Base-by-base conservation (phyloP, 2,888 invertebrate genomes). In the Dinocampus coccinellae region DNA sequence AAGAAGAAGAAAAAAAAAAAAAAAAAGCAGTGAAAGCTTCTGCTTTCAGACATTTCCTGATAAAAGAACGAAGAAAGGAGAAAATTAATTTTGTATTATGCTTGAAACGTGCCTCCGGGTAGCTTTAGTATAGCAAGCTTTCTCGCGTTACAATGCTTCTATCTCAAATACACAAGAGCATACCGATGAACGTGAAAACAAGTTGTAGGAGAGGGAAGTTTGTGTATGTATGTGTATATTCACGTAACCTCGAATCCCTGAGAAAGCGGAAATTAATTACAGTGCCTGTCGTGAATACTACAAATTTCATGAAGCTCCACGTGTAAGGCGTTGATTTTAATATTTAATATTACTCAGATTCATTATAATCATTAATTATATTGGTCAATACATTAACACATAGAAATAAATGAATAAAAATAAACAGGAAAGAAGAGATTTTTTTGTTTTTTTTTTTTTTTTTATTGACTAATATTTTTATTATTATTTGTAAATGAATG, bases 51-150 rank as follows among this genome's bases (percentile, higher is more conserved):
- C 58, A 75, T 73, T 76, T 76, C 74, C 69, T 74, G 77, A 78
- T 78, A 77, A 77, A 78, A 78, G 78, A 77, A 78, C 69, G 75
- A 74, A 75, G 76, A 77, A 75, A 77, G 66, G 72, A 77, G 77
- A 76, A 78, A 78, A 78, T 78, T 78, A 78, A 78, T 78, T 78
- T 78, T 78, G 77, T 75, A 78, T 78, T 78, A 78, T 78, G 77
- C 77, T 74, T 71, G 73, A 75, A 77, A 73, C 75, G 74, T 76
- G 76, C 76, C 78, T 73, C 64, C 72, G 63, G 77, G 76, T 73
- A 63, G 58, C 72, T 73, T 76, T 75, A 75, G 70, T 71, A 70
- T 64, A 60, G 26, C 61, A 53, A n/a, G 61, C 63, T 64, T 53
- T 67, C 58, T 55, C 24, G 52, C 72, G 36, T 24, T 55, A 66